Conservation (phyloP, 2,797 vertebrate genomes). For the Coilia nasus region DNA sequence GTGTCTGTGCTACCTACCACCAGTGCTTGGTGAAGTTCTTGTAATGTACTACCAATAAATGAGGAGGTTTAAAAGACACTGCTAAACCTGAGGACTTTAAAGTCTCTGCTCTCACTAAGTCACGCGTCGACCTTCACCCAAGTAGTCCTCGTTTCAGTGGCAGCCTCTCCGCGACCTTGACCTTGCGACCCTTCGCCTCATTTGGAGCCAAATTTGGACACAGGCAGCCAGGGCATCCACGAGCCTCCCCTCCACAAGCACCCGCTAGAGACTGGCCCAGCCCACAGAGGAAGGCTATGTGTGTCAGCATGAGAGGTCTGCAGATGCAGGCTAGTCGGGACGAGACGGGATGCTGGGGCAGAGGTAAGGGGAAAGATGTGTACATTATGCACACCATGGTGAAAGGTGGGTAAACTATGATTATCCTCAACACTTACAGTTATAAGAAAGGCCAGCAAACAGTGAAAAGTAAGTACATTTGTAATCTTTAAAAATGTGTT, state of each 20-base stretch:
- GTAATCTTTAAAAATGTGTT: too few species aligned
- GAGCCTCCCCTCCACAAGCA: not conserved
- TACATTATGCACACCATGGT: too few species aligned
- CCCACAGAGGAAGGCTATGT: not conserved
- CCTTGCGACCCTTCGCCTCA: not conserved
- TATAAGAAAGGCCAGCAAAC: too few species aligned
- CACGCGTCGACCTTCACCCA: not conserved
- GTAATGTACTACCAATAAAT: not conserved
- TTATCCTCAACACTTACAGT: too few species aligned
- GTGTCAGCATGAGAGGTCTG: not conserved
- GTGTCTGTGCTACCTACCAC: not conserved
- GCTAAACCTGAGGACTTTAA: not conserved
- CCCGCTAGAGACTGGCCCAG: too few species aligned
- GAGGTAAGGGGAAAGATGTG: too few species aligned
- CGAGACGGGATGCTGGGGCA: too few species aligned
- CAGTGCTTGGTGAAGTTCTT: not conserved
- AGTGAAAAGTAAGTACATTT: too few species aligned
- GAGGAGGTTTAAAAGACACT: not conserved
- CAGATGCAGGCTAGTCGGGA: not conserved
- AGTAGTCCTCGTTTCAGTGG: not conserved
- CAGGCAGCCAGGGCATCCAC: not conserved
- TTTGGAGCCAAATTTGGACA: constrained; percentile 13
- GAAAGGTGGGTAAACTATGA: too few species aligned
- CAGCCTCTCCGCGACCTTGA: not conserved
- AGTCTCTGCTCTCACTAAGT: not conserved